Conservation (phyloP, 2,113 vertebrate genomes). For the Rhagologus leucostigma region DNA sequence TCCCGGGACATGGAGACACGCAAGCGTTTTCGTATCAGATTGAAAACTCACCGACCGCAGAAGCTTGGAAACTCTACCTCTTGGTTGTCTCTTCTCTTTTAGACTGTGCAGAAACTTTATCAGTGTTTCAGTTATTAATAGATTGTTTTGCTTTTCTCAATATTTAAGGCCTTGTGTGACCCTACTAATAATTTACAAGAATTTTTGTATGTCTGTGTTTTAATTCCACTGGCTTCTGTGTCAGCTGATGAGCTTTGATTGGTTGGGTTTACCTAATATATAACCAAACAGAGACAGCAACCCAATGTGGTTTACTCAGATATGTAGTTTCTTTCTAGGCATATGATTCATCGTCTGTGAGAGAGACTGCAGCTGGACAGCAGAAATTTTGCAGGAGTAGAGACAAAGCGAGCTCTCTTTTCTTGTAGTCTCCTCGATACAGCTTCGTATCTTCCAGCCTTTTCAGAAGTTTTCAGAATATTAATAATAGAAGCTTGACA, state of each 20-base stretch:
- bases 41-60: conserved; percentile 47
- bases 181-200: conserved; percentile 54
- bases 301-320: conserved; percentile 58
- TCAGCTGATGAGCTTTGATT: conserved; percentile 55
- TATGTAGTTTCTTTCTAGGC: conserved; percentile 60
- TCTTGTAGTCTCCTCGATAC: neutral
- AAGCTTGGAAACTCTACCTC: conserved; percentile 55
- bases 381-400: neutral
- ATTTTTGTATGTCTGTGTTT: conserved; percentile 60
- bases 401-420: neutral
- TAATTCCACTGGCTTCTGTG: conserved; percentile 66
- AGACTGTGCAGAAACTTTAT: conserved; percentile 63
- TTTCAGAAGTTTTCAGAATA: neutral
- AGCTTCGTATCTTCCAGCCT: neutral
- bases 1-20: conserved; percentile 7
- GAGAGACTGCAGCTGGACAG: conserved; percentile 45
- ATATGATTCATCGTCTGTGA: conserved; percentile 61
- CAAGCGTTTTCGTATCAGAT: conserved; percentile 14
- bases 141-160: conserved; percentile 55
- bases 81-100: conserved; percentile 37
- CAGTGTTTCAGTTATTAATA: conserved; percentile 64
- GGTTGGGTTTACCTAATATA: conserved; percentile 45
- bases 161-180: conserved; percentile 58
- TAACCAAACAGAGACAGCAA: conserved; percentile 66
- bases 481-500: neutral